Conservation (phyloP, 2,888 invertebrate genomes). For the Tupiocoris notatus region DNA sequence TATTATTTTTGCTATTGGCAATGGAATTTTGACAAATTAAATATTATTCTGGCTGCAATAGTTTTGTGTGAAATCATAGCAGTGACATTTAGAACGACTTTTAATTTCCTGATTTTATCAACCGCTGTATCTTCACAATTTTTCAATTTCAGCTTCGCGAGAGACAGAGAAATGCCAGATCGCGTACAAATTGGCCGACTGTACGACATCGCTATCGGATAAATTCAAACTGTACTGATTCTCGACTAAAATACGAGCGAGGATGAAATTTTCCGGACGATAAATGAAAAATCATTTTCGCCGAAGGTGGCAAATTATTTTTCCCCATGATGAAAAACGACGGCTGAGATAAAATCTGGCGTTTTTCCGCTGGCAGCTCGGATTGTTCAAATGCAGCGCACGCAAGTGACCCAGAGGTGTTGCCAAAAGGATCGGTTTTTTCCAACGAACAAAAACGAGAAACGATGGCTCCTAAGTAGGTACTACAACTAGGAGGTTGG, state of each 20-base stretch:
- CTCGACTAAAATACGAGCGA: background rate
- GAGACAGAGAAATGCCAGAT: slow-evolving; percentile 22
- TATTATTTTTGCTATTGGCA: too few relatives aligned
- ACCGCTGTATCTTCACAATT: background rate
- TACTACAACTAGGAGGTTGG: background rate
- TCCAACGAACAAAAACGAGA: background rate
- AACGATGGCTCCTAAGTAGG: background rate
- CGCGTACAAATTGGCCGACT: slow-evolving; percentile 31
- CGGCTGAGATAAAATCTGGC: too few relatives aligned
- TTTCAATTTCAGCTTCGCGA: slow-evolving; percentile 28
- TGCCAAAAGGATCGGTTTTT: background rate
- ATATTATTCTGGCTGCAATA: too few relatives aligned
- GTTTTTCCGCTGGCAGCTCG: background rate
- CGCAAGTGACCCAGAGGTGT: background rate
- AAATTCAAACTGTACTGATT: slow-evolving; percentile 24
- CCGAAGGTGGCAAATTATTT: too few relatives aligned
- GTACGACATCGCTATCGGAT: slow-evolving; percentile 19
- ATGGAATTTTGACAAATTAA: too few relatives aligned
- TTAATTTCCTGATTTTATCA: too few relatives aligned
- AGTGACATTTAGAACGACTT: too few relatives aligned
- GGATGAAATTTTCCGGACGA: too few relatives aligned
- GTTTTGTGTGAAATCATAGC: too few relatives aligned
- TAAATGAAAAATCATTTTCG: too few relatives aligned
- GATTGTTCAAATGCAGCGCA: background rate
- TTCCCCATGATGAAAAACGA: too few relatives aligned